Evolutionary conservation across 1,140 invertebrate species (phyloP), one percentile per base, ranked within the genome.

Genomic region (Bombus affinis): DNA sequence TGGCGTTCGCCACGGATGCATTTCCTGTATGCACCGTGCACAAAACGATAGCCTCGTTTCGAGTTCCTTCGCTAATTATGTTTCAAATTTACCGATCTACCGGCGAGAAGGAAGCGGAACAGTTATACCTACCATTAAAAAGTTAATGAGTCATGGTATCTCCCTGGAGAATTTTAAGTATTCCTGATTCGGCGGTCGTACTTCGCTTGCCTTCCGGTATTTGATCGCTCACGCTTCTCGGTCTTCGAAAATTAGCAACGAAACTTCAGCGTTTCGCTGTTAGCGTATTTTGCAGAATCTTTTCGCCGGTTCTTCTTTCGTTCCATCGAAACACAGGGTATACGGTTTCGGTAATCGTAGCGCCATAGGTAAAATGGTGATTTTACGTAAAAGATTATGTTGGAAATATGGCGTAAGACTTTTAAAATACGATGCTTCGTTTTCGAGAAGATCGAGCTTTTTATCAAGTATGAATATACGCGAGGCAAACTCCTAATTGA

Each of bases 81-180:
- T 85, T 80, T 85, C 83, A 85, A 85, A 85, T 80, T 80, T 62
- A 80, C 76, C 83, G 77, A 85, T 85, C 77, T 72, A 57, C 47
- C 22, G 42, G 65, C 62, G 74, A 77, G 57, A 22, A 80, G 83
- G 83, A 85, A 85, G 77, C 68, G 83, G 77, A 85, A 80, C 83
- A 80, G 83, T 85, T 85, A 85, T 72, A 70, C 57, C 68, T 85
- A 73, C 83, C 83, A 79, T 85, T 85, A 85, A 80, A 80, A 85
- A 85, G 42, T 85, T 80, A 85, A 85, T 80, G 77, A 85, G 83
- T 80, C 77, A 73, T 85, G 57, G 68, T 72, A 80, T 65, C 39
- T 79, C 76, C 15, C 39, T 53, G 66, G 74, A 42, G 68, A 85
- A 72, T 85, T 80, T 80, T 77, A 83, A 83, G 57, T 65, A 78